A percentile compares a stretch with the other conserved stretches of the same genome.
Evolutionary conservation across 2,797 vertebrate species (phyloP).

Genomic region (Platalea minor): DNA sequence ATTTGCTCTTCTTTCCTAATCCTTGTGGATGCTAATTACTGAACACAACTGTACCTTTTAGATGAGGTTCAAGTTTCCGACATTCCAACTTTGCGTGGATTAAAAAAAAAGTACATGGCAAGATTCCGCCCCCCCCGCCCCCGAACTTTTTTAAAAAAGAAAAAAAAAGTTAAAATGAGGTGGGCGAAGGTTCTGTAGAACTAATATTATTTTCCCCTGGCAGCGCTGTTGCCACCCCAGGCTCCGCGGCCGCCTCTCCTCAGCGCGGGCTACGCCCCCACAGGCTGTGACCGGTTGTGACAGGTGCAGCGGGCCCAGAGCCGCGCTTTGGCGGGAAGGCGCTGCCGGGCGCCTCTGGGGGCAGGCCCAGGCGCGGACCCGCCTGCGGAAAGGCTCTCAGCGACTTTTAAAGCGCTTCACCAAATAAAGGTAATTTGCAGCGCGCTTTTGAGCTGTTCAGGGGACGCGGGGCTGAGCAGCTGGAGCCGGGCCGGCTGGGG

Average conservation of each 20-base stretch:
- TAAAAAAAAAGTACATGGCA: neutral
- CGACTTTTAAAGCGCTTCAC: neutral
- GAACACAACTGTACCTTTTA: neutral
- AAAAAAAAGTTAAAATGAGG: too few relatives aligned
- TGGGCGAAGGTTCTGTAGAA: too few relatives aligned
- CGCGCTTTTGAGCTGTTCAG: neutral
- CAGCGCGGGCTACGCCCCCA: neutral
- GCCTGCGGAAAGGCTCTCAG: neutral
- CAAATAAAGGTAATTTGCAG: fast-evolving
- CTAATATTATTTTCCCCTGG: too few relatives aligned
- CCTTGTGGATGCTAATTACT: neutral
- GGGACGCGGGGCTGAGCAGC: neutral
- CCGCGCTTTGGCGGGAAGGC: neutral
- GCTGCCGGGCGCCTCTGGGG: neutral
- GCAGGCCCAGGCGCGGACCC: neutral
- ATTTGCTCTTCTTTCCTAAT: neutral
- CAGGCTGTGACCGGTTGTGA: too few relatives aligned
- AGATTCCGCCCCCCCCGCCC: neutral
- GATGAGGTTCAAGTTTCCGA: too few relatives aligned
- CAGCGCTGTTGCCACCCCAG: neutral
- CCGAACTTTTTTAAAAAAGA: neutral
- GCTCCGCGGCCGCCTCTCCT: neutral
- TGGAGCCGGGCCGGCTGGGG: neutral
- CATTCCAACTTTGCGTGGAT: too few relatives aligned
- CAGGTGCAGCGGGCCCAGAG: too few relatives aligned